Conservation (phyloP, 2,888 invertebrate species). For the Pandemis cinnamomeana region DNA sequence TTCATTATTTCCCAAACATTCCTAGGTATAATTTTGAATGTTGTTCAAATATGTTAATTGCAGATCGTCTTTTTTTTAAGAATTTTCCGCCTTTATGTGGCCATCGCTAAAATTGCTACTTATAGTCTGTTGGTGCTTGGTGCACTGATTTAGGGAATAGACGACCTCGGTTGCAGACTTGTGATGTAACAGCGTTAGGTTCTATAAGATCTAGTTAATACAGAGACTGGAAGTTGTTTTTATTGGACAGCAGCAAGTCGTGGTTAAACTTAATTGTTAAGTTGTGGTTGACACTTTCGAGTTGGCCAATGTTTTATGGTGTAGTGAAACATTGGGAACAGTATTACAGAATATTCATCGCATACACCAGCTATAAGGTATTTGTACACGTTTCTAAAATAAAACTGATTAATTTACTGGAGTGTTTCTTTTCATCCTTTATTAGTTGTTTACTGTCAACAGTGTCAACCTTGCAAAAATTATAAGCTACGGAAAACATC, state of each 20-base stretch:
- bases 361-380: conserved; percentile 72
- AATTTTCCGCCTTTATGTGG: conserved; percentile 39
- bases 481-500: too few species aligned
- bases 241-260: conserved; percentile 29
- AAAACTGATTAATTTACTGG: conserved; percentile 59
- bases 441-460: too few species aligned
- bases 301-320: conserved; percentile 47
- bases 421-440: conserved; percentile 34
- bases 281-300: conserved; percentile 46
- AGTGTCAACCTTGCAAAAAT: too few species aligned
- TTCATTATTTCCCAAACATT: conserved; percentile 38
- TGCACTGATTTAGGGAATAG: conserved; percentile 17
- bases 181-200: conserved; percentile 28
- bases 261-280: conserved; percentile 41
- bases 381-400: conserved; percentile 79
- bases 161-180: conserved; percentile 3
- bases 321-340: conserved; percentile 52
- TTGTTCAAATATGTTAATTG: conserved; percentile 26
- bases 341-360: conserved; percentile 55
- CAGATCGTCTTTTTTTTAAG: conserved; percentile 23
- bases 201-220: conserved; percentile 23
- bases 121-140: conserved; percentile 24
- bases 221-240: conserved; percentile 25
- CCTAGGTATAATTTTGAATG: conserved; percentile 32
- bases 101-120: conserved; percentile 33